phyloP scores from a whole-genome alignment of 2,797 vertebrate genomes.

The Cryptoblepharus egeriae region DNA sequence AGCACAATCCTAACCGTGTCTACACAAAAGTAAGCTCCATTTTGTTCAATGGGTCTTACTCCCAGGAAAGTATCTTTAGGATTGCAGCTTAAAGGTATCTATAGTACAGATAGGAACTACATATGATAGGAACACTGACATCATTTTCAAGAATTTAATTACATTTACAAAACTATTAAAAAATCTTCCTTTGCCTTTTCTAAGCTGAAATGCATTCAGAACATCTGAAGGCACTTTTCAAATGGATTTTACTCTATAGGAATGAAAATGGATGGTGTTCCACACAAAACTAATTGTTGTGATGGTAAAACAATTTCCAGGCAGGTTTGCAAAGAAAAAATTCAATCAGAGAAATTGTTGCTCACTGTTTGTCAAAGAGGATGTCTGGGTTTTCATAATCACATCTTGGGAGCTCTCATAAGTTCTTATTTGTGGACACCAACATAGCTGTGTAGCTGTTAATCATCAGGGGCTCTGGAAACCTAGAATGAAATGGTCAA shows the following conservation, averaged over 20 bases:
- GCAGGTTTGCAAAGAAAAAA: not conserved
- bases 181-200: not conserved
- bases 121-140: not conserved
- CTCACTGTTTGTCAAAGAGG: not conserved
- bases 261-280: not conserved
- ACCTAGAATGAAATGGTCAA: not conserved
- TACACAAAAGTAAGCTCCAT: too few relatives aligned
- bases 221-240: accelerated
- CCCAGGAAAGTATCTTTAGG: too few relatives aligned
- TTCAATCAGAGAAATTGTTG: not conserved
- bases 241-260: slow-evolving; percentile 4
- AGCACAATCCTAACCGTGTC: too few relatives aligned
- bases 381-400: not conserved
- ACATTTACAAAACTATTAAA: not conserved
- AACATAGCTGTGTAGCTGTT: not conserved
- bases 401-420: not conserved
- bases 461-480: not conserved
- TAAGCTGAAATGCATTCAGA: slow-evolving; percentile 7
- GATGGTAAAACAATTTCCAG: not conserved
- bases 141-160: not conserved
- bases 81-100: too few relatives aligned
- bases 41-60: too few relatives aligned
- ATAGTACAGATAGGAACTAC: too few relatives aligned
- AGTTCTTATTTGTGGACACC: not conserved
- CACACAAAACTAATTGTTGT: not conserved